These are phyloP conservation scores for Gymnodraco acuticeps DNA, from an alignment of 2,797 vertebrate species.

Conservation along the genomic window DNA sequence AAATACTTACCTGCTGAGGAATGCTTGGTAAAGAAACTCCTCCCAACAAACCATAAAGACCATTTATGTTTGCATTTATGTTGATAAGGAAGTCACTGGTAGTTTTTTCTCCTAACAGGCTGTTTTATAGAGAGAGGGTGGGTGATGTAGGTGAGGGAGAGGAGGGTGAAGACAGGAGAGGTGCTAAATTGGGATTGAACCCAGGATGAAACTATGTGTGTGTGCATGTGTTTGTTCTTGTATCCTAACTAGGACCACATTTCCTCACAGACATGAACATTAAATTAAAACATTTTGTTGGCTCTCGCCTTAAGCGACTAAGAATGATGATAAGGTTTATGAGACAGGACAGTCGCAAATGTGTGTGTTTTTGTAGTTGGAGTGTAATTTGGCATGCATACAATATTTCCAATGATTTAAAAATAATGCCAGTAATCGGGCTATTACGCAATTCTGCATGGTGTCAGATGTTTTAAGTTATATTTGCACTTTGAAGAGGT, in stretches of 20 bases:
- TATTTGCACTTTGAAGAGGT: slow-evolving; percentile 2
- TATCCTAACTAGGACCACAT: neutral
- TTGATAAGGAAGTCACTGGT: slow-evolving; percentile 47
- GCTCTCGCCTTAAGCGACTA: neutral
- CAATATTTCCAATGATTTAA: too few species aligned
- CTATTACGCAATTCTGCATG: neutral
- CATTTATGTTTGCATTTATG: slow-evolving; percentile 46
- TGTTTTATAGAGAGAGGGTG: slow-evolving; percentile 39
- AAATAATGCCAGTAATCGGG: too few species aligned
- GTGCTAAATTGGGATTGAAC: slow-evolving; percentile 52
- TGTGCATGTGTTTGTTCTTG: neutral
- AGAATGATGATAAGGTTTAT: neutral
- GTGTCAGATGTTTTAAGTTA: neutral
- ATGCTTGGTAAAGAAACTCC: slow-evolving; percentile 29
- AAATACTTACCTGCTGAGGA: slow-evolving; percentile 6
- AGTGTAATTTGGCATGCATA: slow-evolving; percentile 7
- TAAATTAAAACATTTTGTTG: neutral
- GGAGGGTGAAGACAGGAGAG: slow-evolving; percentile 51
- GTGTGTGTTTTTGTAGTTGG: neutral
- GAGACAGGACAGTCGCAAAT: neutral
- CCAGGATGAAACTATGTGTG: slow-evolving; percentile 16
- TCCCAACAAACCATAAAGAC: slow-evolving; percentile 37
- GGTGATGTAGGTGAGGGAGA: slow-evolving; percentile 59
- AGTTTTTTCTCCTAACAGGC: slow-evolving; percentile 27
- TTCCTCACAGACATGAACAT: neutral